Evolutionary conservation across 2,797 vertebrate genomes (phyloP).

Genomic region (Enteromius viviparus): DNA sequence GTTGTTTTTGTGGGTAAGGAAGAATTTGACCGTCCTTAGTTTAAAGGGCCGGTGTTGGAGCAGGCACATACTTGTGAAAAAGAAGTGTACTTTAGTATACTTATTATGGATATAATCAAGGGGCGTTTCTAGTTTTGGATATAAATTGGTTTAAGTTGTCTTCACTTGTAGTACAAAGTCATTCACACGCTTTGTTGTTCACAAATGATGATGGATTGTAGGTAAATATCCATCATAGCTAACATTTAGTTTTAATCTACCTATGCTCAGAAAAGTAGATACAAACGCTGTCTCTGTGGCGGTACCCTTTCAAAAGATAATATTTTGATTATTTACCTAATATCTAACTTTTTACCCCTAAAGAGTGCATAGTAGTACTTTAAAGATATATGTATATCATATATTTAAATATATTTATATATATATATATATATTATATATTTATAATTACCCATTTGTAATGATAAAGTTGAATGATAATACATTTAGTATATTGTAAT

Average conservation of each 20-base stretch:
- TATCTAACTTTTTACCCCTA: too few relatives aligned
- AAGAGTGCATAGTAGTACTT: too few relatives aligned
- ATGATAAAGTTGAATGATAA: too few relatives aligned
- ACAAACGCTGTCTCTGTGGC: too few relatives aligned
- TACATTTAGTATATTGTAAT: too few relatives aligned
- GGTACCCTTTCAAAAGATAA: too few relatives aligned
- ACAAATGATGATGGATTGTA: neutral
- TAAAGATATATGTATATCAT: too few relatives aligned
- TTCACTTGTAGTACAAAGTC: neutral
- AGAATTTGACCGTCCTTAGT: conserved; percentile 32
- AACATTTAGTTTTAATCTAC: neutral
- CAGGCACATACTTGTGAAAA: neutral
- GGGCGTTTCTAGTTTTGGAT: neutral
- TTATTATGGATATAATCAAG: neutral
- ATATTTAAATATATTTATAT: too few relatives aligned
- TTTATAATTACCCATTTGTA: too few relatives aligned
- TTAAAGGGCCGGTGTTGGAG: conserved; percentile 36
- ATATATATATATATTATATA: too few relatives aligned
- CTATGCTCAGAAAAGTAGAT: too few relatives aligned
- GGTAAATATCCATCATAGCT: neutral
- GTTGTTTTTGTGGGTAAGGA: neutral
- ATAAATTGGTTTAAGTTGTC: neutral
- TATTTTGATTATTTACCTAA: too few relatives aligned
- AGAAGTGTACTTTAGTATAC: neutral
- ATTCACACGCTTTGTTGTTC: neutral